A percentile compares a stretch with the other conserved stretches of the same genome.
Evolutionary conservation across 1,140 invertebrate species (phyloP).

Genomic region (Tenebrio molitor): DNA sequence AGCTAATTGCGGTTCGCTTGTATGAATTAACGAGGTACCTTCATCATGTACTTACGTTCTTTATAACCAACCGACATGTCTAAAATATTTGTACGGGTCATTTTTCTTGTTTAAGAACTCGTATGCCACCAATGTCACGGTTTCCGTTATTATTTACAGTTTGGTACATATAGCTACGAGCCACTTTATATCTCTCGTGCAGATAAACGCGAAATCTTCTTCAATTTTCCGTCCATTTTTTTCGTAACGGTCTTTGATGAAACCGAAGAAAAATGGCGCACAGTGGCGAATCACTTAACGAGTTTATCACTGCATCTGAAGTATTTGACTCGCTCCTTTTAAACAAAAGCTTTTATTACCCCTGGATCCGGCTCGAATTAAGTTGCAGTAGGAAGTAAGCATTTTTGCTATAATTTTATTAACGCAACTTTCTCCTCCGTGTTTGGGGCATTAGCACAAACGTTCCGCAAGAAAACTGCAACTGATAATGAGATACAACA

Average conservation of each 20-base stretch:
- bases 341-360: neutral
- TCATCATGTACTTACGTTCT: slow-evolving; percentile 1
- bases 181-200: slow-evolving; percentile 21
- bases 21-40: slow-evolving; percentile 22
- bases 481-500: slow-evolving; percentile 6
- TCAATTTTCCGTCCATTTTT: neutral
- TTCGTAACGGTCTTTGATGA: slow-evolving; percentile 3
- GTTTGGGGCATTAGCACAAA: slow-evolving; percentile 31
- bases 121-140: slow-evolving; percentile 24
- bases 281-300: neutral
- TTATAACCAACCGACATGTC: slow-evolving; percentile 11
- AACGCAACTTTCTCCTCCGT: slow-evolving; percentile 35
- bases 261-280: neutral
- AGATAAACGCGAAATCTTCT: slow-evolving; percentile 25
- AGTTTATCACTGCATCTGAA: neutral
- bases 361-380: neutral
- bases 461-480: slow-evolving; percentile 31
- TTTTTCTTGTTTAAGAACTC: slow-evolving; percentile 16
- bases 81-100: slow-evolving; percentile 24
- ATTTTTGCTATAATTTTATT: slow-evolving; percentile 36
- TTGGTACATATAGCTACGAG: slow-evolving; percentile 31
- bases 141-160: slow-evolving; percentile 38
- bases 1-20: slow-evolving; percentile 13
- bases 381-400: slow-evolving; percentile 11
- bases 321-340: neutral